Percentiles rank a stretch among this genome's conserved stretches.
Evolutionary conservation across 2,888 invertebrate genomes (phyloP).

Genomic region (Zaprionus lineosus): DNA sequence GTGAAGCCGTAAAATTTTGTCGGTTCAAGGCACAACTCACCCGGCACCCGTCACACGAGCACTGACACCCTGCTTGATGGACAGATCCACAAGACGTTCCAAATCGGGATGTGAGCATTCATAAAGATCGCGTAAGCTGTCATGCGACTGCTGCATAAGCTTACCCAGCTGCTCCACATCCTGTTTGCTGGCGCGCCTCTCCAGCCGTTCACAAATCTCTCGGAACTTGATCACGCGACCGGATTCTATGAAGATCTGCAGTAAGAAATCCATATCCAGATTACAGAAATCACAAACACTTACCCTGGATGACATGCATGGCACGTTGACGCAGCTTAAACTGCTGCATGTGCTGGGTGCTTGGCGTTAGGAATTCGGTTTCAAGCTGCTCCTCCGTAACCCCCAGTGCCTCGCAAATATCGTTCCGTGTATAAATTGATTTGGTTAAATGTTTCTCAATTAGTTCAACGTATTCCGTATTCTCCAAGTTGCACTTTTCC

Average conservation of each 20-base stretch:
- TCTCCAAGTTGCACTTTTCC: constrained; percentile 85
- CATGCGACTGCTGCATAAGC: constrained; percentile 95
- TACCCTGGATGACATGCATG: constrained; percentile 93
- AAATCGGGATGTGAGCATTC: constrained; percentile 96
- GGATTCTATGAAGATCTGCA: constrained; percentile 86
- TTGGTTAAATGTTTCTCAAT: constrained; percentile 86
- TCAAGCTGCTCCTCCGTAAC: constrained; percentile 86
- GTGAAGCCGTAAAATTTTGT: background rate
- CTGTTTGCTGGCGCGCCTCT: constrained; percentile 42
- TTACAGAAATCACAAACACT: constrained; percentile 29
- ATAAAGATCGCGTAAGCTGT: constrained; percentile 91
- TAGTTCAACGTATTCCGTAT: constrained; percentile 88
- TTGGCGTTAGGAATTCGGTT: constrained; percentile 86
- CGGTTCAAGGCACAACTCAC: constrained; percentile 79
- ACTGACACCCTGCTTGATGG: constrained; percentile 88
- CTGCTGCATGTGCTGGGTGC: constrained; percentile 85
- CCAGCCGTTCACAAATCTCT: constrained; percentile 84
- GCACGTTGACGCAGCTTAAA: constrained; percentile 94
- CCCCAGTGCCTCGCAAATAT: constrained; percentile 86
- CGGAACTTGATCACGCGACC: constrained; percentile 91
- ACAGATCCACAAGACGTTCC: constrained; percentile 91
- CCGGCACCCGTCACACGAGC: constrained; percentile 98
- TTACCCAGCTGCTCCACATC: constrained; percentile 85
- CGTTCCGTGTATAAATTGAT: constrained; percentile 87
- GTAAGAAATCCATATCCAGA: background rate